These are phyloP conservation scores for Microcebus murinus DNA, from an alignment of 2,113 vertebrate genomes.

Conservation along the genomic window DNA sequence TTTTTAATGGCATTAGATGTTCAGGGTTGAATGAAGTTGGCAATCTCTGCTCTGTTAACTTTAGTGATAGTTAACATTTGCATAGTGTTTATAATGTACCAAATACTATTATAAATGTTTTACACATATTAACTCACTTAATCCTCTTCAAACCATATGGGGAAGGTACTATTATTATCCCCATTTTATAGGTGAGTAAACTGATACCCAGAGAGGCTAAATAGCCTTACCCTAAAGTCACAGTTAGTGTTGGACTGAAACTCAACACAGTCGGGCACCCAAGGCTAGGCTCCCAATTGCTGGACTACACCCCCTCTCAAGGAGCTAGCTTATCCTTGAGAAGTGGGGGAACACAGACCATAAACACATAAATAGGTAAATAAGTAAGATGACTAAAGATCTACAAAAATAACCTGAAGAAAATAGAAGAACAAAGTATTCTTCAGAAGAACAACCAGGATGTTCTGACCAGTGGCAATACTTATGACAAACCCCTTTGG, in stretches of 20 bases:
- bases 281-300: neutral
- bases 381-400: neutral
- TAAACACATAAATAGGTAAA: neutral
- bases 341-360: neutral
- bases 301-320: neutral
- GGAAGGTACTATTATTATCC: neutral
- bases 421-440: neutral
- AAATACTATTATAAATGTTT: neutral
- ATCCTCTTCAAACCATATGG: neutral
- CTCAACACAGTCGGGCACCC: neutral
- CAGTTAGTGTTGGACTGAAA: neutral
- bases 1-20: neutral
- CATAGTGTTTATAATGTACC: neutral
- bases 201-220: neutral
- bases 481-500: neutral
- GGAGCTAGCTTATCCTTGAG: neutral
- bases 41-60: neutral
- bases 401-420: neutral
- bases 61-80: neutral
- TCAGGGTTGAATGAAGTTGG: neutral
- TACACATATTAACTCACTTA: neutral
- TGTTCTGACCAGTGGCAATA: neutral
- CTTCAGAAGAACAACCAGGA: neutral
- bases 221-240: neutral
- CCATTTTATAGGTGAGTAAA: neutral